Evolutionary conservation across 1,140 invertebrate genomes (phyloP), one percentile per base, ranked within the genome.

Genomic region (Oppia nitens): DNA sequence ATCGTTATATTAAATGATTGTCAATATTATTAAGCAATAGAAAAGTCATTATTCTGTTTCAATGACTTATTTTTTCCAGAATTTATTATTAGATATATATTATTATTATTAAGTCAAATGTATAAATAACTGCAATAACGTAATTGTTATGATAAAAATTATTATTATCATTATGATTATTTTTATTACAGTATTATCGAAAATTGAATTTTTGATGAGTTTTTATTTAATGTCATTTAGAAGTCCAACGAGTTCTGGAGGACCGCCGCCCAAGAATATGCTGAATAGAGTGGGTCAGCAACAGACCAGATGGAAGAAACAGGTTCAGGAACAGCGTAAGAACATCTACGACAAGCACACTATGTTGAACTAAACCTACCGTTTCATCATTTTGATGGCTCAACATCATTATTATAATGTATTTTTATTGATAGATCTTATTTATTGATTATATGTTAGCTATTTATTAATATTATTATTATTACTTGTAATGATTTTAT

Each of bases 341-440:
- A 94, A 96, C 73, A 97, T 98, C 69, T 97, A 97, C 69, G 90
- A 96, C 71, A 77, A 87, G 59, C 92, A 97, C 73, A 94, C 90
- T 9, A 96, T 98, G 88, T 78, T 98, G 24, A 98, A 98, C 76
- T 98, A 79, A 71, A 27, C 23, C 17, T 9, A 40, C 6, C 6
- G 32, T 17, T 40, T 40, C 32, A 40, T 40, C 17, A 40, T 40
- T 40, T 40, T 9, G 17, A 9, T 40, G 6, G 32, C 32, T 40
- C 17, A 40, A 40, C 6, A 40, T 9, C 32, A 17, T 40, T 6
- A 40, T 40, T 9, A 40, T 6, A 9, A 17, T 9, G 6, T 40
- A 40, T 6, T 40, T 40, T 40, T 40, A 40, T 40, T 9, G 17
- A 6, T 9, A 9, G 6, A 6, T 9, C 32, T 40, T 40, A 40